These are phyloP conservation scores for Atrichornis clamosus DNA, from an alignment of 2,113 vertebrate species.

Conservation along the genomic window DNA sequence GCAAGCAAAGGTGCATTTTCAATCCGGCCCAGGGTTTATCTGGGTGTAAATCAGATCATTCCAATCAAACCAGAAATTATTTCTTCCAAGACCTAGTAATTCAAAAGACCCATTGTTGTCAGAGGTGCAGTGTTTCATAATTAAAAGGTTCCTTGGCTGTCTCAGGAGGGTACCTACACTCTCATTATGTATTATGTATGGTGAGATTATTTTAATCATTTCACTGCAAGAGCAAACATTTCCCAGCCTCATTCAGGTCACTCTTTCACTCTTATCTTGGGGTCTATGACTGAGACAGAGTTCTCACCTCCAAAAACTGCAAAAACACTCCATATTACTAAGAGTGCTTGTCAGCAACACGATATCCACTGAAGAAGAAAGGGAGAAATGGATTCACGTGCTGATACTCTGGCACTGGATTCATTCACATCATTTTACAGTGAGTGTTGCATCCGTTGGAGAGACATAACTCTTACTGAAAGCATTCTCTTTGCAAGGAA, in stretches of 20 bases:
- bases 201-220: neutral
- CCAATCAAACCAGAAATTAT: neutral
- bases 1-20: neutral
- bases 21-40: neutral
- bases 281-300: neutral
- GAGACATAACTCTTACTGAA: neutral
- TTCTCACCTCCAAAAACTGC: neutral
- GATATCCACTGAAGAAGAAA: neutral
- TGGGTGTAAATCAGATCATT: neutral
- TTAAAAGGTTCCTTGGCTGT: neutral
- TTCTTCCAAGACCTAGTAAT: neutral
- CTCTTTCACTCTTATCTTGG: neutral
- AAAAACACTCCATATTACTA: neutral
- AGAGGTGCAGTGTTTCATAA: neutral
- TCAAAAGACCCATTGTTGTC: neutral
- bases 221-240: neutral
- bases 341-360: neutral
- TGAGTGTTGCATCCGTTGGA: neutral
- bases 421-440: neutral
- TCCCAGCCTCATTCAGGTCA: neutral
- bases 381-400: neutral
- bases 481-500: neutral
- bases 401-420: neutral
- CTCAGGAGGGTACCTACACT: neutral
- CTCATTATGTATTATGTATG: neutral